Evolutionary conservation across 1,140 invertebrate species (phyloP).

Genomic region (Brevipalpus yothersi): DNA sequence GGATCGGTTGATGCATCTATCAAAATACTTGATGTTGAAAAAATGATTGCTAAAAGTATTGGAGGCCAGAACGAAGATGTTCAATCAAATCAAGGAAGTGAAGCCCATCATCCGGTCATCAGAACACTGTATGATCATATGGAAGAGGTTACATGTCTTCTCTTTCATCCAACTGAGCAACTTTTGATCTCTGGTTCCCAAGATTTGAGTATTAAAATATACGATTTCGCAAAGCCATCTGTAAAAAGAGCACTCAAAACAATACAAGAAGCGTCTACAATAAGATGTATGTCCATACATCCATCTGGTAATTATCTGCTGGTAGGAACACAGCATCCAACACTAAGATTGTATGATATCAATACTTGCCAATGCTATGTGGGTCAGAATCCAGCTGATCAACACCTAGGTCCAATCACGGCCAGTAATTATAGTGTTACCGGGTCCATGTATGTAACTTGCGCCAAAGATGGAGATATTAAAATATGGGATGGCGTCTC

Average conservation of each 20-base stretch:
- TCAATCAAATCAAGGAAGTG: neutral
- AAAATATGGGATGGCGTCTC: constrained; percentile 76
- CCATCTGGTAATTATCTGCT: constrained; percentile 80
- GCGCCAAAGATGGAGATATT: constrained; percentile 55
- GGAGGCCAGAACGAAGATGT: constrained; percentile 8
- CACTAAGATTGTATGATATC: constrained; percentile 71
- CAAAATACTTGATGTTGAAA: constrained; percentile 90
- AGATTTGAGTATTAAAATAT: constrained; percentile 82
- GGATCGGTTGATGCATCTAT: constrained; percentile 95
- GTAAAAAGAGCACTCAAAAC: constrained; percentile 92
- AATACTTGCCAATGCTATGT: constrained; percentile 90
- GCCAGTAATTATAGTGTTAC: constrained; percentile 45
- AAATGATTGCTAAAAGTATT: constrained; percentile 69
- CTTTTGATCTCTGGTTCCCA: constrained; percentile 77
- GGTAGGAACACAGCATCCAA: constrained; percentile 75
- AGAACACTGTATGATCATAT: constrained; percentile 93
- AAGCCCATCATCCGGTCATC: constrained; percentile 68
- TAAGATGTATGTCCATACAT: constrained; percentile 73
- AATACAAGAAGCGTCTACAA: constrained; percentile 68
- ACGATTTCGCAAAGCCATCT: constrained; percentile 91
- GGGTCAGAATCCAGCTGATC: constrained; percentile 61
- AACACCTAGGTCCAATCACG: constrained; percentile 65
- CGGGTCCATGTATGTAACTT: constrained; percentile 64
- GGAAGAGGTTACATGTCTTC: constrained; percentile 84
- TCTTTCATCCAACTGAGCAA: constrained; percentile 82